These are phyloP conservation scores for Nebria salina DNA, from an alignment of 2,888 invertebrate genomes.

Conservation along the genomic window DNA sequence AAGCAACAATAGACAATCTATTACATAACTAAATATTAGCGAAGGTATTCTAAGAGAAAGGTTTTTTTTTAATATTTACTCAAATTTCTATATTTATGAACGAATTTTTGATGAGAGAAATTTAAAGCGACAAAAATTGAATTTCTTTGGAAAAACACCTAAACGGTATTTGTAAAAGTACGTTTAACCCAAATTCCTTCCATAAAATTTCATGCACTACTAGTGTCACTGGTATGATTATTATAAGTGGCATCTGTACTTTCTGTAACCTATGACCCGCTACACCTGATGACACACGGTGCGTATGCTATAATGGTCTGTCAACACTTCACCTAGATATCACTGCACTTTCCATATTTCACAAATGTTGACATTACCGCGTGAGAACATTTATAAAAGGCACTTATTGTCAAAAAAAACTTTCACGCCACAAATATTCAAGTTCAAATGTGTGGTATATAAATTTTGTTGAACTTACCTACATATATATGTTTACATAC, in stretches of 20 bases:
- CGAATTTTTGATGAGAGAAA: too few relatives aligned
- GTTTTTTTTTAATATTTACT: too few relatives aligned
- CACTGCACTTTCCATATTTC: slow-evolving; percentile 11
- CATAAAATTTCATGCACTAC: not conserved
- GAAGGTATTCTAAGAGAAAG: not conserved
- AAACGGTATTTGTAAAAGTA: too few relatives aligned
- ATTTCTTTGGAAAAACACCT: too few relatives aligned
- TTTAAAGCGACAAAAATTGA: too few relatives aligned
- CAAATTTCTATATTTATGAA: too few relatives aligned
- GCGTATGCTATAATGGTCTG: slow-evolving; percentile 11
- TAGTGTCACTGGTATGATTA: not conserved
- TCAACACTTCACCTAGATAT: slow-evolving; percentile 21
- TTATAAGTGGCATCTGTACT: slow-evolving; percentile 10
- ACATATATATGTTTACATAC: not conserved
- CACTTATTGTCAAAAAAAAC: not conserved
- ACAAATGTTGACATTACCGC: not conserved
- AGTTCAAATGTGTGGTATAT: too few relatives aligned
- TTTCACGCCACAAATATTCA: too few relatives aligned
- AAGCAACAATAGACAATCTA: not conserved
- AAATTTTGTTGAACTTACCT: not conserved
- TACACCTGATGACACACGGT: slow-evolving; percentile 20
- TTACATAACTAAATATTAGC: not conserved
- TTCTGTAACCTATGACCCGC: slow-evolving; percentile 11
- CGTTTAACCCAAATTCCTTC: too few relatives aligned
- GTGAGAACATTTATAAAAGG: slow-evolving; percentile 10